Evolutionary conservation across 2,888 invertebrate genomes (phyloP).

Genomic region (Eupeodes latifasciatus): DNA sequence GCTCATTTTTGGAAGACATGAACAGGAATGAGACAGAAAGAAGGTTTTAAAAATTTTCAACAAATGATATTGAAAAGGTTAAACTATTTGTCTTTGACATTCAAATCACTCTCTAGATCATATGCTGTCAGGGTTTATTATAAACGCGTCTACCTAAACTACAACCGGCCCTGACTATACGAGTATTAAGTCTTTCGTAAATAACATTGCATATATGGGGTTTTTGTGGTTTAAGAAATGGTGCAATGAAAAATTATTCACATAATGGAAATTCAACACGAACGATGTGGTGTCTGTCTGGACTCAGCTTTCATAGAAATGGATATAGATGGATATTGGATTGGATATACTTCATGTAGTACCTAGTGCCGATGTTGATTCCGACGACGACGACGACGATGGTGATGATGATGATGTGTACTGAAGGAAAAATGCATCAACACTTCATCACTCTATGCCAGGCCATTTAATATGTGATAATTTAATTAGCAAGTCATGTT

Average conservation of each 20-base stretch:
- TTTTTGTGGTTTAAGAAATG: slow-evolving; percentile 40
- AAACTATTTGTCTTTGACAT: no score
- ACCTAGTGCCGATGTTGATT: not conserved
- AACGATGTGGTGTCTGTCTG: slow-evolving; percentile 19
- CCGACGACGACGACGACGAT: not conserved
- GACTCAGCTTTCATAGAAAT: slow-evolving; percentile 23
- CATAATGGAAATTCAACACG: slow-evolving; percentile 52
- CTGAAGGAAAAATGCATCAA: not conserved
- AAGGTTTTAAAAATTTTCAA: no score
- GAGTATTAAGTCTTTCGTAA: not conserved
- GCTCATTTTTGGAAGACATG: no score
- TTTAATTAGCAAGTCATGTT: slow-evolving; percentile 58
- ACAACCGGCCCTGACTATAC: not conserved
- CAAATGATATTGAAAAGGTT: no score
- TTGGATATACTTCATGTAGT: not conserved
- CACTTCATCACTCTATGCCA: not conserved
- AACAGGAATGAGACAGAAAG: no score
- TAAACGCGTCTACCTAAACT: not conserved
- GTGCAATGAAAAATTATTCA: slow-evolving; percentile 45
- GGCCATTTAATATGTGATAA: slow-evolving; percentile 56
- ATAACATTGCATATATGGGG: slow-evolving; percentile 42
- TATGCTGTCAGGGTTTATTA: no score
- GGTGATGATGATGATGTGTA: not conserved
- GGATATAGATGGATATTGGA: not conserved
- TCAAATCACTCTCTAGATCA: no score